A percentile compares a stretch with the other conserved stretches of the same genome.
phyloP scores from a whole-genome alignment of 2,888 invertebrate genomes.

The Lucinisca nassula region DNA sequence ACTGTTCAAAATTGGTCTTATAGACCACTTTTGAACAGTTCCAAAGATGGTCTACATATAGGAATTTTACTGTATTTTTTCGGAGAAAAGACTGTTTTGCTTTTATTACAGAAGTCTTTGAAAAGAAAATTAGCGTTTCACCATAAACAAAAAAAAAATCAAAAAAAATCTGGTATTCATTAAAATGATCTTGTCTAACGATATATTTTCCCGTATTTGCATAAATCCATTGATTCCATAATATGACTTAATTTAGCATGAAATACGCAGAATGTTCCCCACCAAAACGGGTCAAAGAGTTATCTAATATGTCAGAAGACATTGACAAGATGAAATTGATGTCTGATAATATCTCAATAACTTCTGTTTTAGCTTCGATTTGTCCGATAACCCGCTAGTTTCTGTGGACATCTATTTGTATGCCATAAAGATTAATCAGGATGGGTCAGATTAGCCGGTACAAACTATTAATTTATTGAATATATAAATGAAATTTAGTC shows the following conservation, averaged over 20 bases:
- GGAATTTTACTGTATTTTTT: too few species aligned
- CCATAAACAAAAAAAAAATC: too few species aligned
- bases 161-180: neutral
- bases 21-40: too few species aligned
- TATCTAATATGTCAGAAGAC: slow-evolving; percentile 60
- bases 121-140: too few species aligned
- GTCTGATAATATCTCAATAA: slow-evolving; percentile 61
- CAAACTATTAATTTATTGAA: neutral
- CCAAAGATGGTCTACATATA: too few species aligned
- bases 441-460: neutral
- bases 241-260: slow-evolving; percentile 11
- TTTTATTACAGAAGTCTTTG: too few species aligned
- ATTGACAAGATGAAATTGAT: slow-evolving; percentile 64
- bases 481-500: neutral
- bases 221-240: neutral
- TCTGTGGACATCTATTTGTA: slow-evolving; percentile 2
- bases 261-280: neutral
- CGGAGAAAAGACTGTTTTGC: too few species aligned
- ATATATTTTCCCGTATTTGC: slow-evolving; percentile 5
- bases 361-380: slow-evolving; percentile 63
- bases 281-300: slow-evolving; percentile 53
- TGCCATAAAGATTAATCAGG: neutral
- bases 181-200: neutral
- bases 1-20: too few species aligned
- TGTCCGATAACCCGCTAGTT: slow-evolving; percentile 7